Percentiles rank a stretch among this genome's conserved stretches.
These are phyloP conservation scores for Muscicapa adusta DNA, from an alignment of 2,113 vertebrate species.

Conservation along the genomic window DNA sequence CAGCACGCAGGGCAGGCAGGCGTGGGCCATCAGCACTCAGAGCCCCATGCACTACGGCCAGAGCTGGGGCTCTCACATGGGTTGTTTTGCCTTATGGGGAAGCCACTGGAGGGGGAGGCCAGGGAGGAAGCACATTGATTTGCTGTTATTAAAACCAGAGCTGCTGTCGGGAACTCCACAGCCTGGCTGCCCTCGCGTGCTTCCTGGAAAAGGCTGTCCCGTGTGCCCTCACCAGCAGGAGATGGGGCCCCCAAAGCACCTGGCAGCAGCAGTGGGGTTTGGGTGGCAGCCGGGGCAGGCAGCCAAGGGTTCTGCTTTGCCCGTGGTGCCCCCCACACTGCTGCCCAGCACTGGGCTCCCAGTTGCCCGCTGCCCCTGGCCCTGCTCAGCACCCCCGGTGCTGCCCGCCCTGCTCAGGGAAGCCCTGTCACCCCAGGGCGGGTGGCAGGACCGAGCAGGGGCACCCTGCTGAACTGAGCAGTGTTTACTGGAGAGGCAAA, in stretches of 20 bases:
- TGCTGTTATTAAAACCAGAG: conserved; percentile 67
- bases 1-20: neutral
- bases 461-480: neutral
- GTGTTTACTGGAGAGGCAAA: conserved; percentile 42
- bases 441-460: fast-evolving
- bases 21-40: fast-evolving
- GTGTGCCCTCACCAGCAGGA: neutral
- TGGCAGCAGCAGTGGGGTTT: neutral
- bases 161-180: conserved; percentile 56
- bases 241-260: neutral
- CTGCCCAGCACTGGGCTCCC: neutral
- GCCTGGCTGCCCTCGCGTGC: neutral
- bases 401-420: neutral
- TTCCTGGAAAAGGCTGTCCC: conserved; percentile 51
- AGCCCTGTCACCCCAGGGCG: neutral
- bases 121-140: conserved; percentile 23
- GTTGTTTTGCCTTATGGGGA: neutral
- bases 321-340: fast-evolving
- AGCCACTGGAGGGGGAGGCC: neutral
- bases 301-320: neutral
- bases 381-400: fast-evolving
- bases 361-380: fast-evolving
- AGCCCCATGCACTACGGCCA: fast-evolving
- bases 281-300: neutral
- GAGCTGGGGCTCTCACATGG: neutral